Evolutionary conservation across 2,113 vertebrate genomes (phyloP).

Genomic region (Cichladusa arquata): DNA sequence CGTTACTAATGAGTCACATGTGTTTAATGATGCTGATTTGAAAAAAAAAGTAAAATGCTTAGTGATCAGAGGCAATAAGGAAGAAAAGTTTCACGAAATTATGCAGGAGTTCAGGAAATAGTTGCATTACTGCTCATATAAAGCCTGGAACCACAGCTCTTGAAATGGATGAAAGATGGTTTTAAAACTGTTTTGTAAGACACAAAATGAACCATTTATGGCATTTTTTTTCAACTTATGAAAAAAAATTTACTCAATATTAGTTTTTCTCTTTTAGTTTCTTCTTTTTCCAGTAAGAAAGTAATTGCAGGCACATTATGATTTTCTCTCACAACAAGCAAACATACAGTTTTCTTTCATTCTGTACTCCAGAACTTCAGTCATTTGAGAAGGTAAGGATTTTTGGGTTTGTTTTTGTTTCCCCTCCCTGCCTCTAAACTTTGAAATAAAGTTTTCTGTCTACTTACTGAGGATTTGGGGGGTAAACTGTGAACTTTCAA

Average conservation of each 20-base stretch:
- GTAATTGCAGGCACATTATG: not conserved
- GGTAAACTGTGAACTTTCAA: not conserved
- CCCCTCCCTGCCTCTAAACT: fast-evolving
- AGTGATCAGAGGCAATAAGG: not conserved
- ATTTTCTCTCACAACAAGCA: not conserved
- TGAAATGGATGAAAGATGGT: not conserved
- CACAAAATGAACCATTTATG: not conserved
- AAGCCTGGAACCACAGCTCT: not conserved
- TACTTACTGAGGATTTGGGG: not conserved
- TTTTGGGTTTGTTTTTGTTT: not conserved
- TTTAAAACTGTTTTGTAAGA: not conserved
- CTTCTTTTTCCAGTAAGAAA: not conserved
- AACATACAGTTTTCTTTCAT: not conserved
- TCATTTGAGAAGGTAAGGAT: not conserved
- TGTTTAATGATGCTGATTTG: not conserved
- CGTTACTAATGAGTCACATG: not conserved
- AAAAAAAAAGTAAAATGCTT: not conserved
- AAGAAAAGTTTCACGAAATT: not conserved
- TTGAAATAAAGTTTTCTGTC: not conserved
- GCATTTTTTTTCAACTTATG: not conserved
- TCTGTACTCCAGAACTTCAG: not conserved
- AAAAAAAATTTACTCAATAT: not conserved
- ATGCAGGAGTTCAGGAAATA: not conserved
- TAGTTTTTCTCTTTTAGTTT: not conserved
- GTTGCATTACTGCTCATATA: not conserved